Evolutionary conservation across 2,888 invertebrate genomes (phyloP).

Genomic region (Xestia ashworthii): DNA sequence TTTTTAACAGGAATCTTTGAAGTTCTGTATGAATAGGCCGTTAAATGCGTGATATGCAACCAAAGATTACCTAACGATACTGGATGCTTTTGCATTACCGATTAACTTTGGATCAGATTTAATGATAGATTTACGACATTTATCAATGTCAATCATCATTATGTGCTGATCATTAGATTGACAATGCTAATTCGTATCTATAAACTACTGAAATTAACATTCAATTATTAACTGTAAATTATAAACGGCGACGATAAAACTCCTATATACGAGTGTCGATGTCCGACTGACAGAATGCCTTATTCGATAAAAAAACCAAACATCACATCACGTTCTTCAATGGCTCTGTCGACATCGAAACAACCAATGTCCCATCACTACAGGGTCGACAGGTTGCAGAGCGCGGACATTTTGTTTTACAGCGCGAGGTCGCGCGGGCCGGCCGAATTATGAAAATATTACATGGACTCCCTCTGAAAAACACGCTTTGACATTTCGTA

Average conservation of each 20-base stretch:
- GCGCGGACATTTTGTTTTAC: slow-evolving; percentile 83
- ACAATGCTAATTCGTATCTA: background rate
- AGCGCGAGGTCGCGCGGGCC: slow-evolving; percentile 70
- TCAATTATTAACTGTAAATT: slow-evolving; percentile 2
- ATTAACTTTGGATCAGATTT: background rate
- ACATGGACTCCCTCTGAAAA: slow-evolving; percentile 66
- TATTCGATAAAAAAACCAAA: background rate
- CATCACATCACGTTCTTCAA: too few species aligned
- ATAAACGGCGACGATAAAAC: background rate
- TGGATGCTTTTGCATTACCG: background rate
- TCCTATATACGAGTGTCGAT: background rate
- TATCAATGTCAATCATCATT: background rate
- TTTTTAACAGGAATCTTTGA: slow-evolving; percentile 17
- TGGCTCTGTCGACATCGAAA: slow-evolving; percentile 44
- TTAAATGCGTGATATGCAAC: background rate
- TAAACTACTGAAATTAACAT: background rate
- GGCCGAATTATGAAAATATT: slow-evolving; percentile 75
- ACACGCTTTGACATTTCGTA: slow-evolving; percentile 67
- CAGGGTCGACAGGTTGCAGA: slow-evolving; percentile 75
- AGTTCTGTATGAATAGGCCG: background rate
- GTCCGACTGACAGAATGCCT: background rate
- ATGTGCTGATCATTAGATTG: background rate
- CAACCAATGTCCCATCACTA: slow-evolving; percentile 68
- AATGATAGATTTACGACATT: slow-evolving; percentile 5
- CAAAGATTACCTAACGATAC: background rate